Evolutionary conservation across 2,888 invertebrate genomes (phyloP), one percentile per base, ranked within the genome.

Genomic region (Lysandra coridon): DNA sequence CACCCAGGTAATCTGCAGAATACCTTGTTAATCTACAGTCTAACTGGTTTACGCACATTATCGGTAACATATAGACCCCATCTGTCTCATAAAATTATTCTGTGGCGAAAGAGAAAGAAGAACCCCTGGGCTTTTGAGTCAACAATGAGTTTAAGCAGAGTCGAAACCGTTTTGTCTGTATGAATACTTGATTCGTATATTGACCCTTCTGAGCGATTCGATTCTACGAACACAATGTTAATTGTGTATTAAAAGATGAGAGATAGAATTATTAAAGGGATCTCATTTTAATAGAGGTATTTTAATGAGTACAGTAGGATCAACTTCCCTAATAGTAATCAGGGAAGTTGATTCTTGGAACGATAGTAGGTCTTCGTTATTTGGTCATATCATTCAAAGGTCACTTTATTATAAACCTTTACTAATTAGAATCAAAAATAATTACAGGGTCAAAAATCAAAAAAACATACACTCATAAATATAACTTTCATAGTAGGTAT

Each of bases 31-130:
- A 23, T 23, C 23, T 23, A 23, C 23, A 23, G 23, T 23, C 23
- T 23, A 23, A 23, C 23, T 23, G 23, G 23, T 23, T 23, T 23
- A 23, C 23, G 23, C 23, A 0, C 23, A 23, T 23, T 23, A 23
- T 23, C 23, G 23, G 23, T 23, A 23, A 23, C 23, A 23, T 23
- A 23, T 17, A 69, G 17, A 69, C 37, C 14, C 33, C 6, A 69
- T 37, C 37, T 69, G 69, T 17, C 69, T 69, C 69, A 69, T 69
- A 5, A 69, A 69, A 37, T 69, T 14, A 69, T 69, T 37, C 12
- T 37, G 69, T 69, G 33, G 37, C 14, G 69, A 69, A 69, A 69
- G 69, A 4, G 69, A 69, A 69, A 69, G 69, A 69, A 69, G 30
- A 4, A 14, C 33, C 69, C 33, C 1, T 69, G 33, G 33, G 33